A percentile compares a stretch with the other conserved stretches of the same genome.
Conservation (phyloP, 2,888 invertebrate species). For the Aplocera efformata region DNA sequence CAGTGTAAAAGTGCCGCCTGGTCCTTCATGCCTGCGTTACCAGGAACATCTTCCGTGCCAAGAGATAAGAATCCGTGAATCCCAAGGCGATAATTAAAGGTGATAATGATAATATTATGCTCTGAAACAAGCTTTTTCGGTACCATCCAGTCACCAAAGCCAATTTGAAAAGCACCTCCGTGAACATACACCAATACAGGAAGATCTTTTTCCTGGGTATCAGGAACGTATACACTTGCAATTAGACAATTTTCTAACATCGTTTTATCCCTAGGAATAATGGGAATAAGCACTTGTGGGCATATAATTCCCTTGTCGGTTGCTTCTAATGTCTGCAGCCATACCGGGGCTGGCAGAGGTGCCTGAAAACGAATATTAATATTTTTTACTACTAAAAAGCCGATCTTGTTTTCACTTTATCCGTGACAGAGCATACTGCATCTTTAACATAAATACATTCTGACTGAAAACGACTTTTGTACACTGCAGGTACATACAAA, state of each 20-base stretch:
- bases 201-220: slow-evolving; percentile 36
- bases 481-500: no score
- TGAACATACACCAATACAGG: slow-evolving; percentile 65
- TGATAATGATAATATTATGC: slow-evolving; percentile 43
- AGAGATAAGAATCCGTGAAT: slow-evolving; percentile 52
- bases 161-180: slow-evolving; percentile 60
- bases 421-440: no score
- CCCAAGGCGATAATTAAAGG: slow-evolving; percentile 54
- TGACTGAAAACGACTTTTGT: no score
- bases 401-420: no score
- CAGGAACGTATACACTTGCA: slow-evolving; percentile 52
- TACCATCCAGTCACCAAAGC: slow-evolving; percentile 40
- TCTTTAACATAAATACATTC: no score
- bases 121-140: slow-evolving; percentile 36
- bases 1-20: slow-evolving; percentile 51
- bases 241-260: slow-evolving; percentile 53
- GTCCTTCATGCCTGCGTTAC: slow-evolving; percentile 63
- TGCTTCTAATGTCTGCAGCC: slow-evolving; percentile 40
- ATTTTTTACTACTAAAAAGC: no score
- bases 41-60: slow-evolving; percentile 51
- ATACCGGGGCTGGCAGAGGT: slow-evolving; percentile 42
- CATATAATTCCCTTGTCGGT: slow-evolving; percentile 33
- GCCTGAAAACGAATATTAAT: slow-evolving; percentile 30
- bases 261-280: neutral
- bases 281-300: slow-evolving; percentile 30